phyloP scores from a whole-genome alignment of 1,140 invertebrate species.

The Lucilia cuprina region DNA sequence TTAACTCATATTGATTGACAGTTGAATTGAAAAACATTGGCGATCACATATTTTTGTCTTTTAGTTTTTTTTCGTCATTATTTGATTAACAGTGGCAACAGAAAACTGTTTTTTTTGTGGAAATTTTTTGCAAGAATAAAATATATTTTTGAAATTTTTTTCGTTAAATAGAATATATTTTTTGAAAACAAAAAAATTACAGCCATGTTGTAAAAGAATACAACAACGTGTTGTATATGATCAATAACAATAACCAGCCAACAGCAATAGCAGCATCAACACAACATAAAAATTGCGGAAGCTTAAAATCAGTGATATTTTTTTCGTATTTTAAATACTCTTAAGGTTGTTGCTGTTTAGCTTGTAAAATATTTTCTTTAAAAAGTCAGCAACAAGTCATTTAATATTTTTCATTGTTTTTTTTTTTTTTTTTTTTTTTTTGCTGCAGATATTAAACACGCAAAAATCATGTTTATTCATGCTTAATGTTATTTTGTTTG shows the following conservation, averaged over 20 bases:
- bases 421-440: neutral
- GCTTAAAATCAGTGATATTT: neutral
- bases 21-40: slow-evolving; percentile 39
- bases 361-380: neutral
- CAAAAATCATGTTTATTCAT: slow-evolving; percentile 18
- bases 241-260: neutral
- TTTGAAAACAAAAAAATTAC: neutral
- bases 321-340: neutral
- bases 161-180: neutral
- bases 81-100: neutral
- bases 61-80: neutral
- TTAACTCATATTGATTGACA: slow-evolving; percentile 39
- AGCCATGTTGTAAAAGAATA: neutral
- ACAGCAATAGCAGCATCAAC: neutral
- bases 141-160: neutral
- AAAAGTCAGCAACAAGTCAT: slow-evolving; percentile 3
- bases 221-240: neutral
- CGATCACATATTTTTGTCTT: neutral
- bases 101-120: neutral
- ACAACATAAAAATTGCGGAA: slow-evolving; percentile 5
- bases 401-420: neutral
- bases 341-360: neutral
- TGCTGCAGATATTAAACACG: neutral
- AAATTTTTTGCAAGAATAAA: neutral
- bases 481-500: neutral